phyloP scores from a whole-genome alignment of 2,797 vertebrate genomes.

The Decapterus maruadsi region DNA sequence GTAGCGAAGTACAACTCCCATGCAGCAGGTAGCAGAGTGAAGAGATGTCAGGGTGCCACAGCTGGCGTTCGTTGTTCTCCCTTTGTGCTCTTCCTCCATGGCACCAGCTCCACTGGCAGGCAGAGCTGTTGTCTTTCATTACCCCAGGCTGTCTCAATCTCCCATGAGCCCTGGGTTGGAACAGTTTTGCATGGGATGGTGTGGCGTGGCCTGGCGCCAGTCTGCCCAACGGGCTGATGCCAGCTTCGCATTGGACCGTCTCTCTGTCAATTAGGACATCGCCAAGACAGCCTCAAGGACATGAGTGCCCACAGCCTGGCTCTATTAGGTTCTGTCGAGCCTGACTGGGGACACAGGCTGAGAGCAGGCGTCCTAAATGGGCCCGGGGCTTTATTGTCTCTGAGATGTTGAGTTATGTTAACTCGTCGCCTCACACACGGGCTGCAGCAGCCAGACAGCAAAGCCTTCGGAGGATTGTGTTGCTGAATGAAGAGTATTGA shows the following conservation, averaged over 20 bases:
- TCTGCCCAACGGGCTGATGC: slow-evolving; percentile 58
- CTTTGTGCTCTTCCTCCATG: slow-evolving; percentile 62
- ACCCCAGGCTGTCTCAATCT: slow-evolving; percentile 76
- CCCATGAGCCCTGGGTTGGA: slow-evolving; percentile 68
- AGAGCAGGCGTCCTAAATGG: slow-evolving; percentile 52
- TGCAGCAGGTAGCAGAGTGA: slow-evolving; percentile 63
- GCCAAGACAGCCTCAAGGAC: slow-evolving; percentile 68
- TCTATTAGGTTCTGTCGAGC: slow-evolving; percentile 51
- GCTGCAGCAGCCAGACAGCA: slow-evolving; percentile 42
- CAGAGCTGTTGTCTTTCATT: slow-evolving; percentile 80
- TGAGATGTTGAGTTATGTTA: slow-evolving; percentile 59
- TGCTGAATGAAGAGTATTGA: slow-evolving; percentile 57
- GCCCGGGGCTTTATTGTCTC: slow-evolving; percentile 50
- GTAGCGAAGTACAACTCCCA: slow-evolving; percentile 32
- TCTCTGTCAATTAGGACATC: slow-evolving; percentile 79
- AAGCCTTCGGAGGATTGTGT: slow-evolving; percentile 42
- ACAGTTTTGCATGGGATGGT: slow-evolving; percentile 38
- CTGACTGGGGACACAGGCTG: slow-evolving; percentile 39
- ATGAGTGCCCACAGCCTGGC: slow-evolving; percentile 63
- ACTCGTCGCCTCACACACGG: slow-evolving; percentile 15
- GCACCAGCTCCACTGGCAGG: slow-evolving; percentile 77
- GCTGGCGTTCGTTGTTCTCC: slow-evolving; percentile 65
- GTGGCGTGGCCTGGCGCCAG: slow-evolving; percentile 53
- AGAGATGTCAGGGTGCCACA: slow-evolving; percentile 66
- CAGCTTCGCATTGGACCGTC: slow-evolving; percentile 71